Percentiles rank a stretch among this genome's conserved stretches.
These are phyloP conservation scores for Vulpes vulpes DNA, from an alignment of 2,113 vertebrate genomes.

Conservation along the genomic window DNA sequence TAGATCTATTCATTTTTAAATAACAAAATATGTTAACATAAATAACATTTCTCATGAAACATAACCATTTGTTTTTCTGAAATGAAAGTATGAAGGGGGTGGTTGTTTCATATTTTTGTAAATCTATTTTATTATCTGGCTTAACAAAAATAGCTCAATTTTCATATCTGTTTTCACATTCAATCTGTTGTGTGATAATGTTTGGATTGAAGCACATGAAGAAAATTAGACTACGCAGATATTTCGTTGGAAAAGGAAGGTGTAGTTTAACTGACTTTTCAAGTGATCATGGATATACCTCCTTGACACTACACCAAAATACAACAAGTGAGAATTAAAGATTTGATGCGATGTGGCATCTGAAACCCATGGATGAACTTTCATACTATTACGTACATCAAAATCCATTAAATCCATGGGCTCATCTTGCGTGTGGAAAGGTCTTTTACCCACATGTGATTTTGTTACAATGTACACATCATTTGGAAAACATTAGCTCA, in stretches of 20 bases:
- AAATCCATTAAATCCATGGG: neutral
- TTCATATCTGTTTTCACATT: neutral
- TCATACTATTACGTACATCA: neutral
- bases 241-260: neutral
- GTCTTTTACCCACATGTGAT: neutral
- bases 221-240: neutral
- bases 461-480: neutral
- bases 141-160: constrained; percentile 20
- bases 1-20: constrained; percentile 26
- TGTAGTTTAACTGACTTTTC: neutral
- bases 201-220: neutral
- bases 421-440: neutral
- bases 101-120: neutral
- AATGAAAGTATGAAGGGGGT: neutral
- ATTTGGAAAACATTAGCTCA: neutral
- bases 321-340: neutral
- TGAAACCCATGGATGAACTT: neutral
- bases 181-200: neutral
- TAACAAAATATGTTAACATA: neutral
- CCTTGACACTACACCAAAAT: constrained; percentile 9
- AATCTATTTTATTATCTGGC: constrained; percentile 6
- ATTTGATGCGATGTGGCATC: neutral
- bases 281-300: neutral
- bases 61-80: constrained; percentile 31
- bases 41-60: constrained; percentile 26